phyloP scores from a whole-genome alignment of 2,797 vertebrate genomes.

The Knipowitschia caucasica region DNA sequence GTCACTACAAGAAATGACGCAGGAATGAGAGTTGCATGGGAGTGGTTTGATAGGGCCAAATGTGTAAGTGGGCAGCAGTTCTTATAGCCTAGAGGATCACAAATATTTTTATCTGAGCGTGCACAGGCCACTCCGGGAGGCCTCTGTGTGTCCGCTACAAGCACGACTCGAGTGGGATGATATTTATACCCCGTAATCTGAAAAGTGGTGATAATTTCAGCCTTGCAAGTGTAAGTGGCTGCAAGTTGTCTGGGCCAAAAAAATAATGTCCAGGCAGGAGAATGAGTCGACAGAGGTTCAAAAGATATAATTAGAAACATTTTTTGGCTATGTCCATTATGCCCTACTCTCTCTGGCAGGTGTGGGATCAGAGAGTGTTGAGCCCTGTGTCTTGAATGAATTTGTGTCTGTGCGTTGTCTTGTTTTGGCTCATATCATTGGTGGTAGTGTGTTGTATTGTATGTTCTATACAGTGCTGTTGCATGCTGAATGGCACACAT shows the following conservation, averaged over 20 bases:
- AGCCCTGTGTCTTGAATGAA: too few species aligned
- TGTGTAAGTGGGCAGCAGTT: slow-evolving; percentile 29
- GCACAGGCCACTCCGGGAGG: neutral
- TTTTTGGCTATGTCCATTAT: too few species aligned
- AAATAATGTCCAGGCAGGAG: neutral
- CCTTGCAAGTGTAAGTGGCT: neutral
- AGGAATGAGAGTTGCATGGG: slow-evolving; percentile 15
- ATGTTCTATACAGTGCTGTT: too few species aligned
- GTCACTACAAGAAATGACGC: slow-evolving; percentile 21
- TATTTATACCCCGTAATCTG: slow-evolving; percentile 2
- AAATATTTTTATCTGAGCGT: slow-evolving; percentile 31
- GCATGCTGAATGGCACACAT: too few species aligned
- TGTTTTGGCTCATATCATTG: too few species aligned
- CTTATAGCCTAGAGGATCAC: slow-evolving; percentile 17
- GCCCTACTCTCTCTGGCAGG: too few species aligned
- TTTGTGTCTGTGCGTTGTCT: too few species aligned
- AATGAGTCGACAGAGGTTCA: neutral
- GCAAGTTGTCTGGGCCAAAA: neutral
- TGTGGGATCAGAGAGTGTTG: too few species aligned
- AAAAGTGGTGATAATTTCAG: slow-evolving; percentile 11
- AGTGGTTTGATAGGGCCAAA: slow-evolving; percentile 25
- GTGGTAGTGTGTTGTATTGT: too few species aligned
- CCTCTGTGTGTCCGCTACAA: slow-evolving; percentile 10
- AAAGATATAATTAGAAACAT: too few species aligned
- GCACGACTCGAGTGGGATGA: slow-evolving; percentile 11